phyloP scores from a whole-genome alignment of 2,797 vertebrate species.

The Poeciliopsis presidionis region DNA sequence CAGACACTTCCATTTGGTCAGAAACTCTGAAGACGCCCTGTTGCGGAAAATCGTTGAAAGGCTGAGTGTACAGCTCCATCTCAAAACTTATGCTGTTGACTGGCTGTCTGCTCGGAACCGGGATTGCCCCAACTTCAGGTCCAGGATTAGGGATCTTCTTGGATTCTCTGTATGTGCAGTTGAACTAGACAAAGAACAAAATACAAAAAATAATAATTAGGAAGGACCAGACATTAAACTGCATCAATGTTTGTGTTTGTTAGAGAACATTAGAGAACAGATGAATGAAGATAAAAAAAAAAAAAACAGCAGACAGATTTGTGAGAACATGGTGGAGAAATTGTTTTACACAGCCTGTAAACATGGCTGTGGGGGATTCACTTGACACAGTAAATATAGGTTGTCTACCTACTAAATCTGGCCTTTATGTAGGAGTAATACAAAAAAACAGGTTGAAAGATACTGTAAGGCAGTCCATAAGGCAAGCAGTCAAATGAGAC shows the following conservation, averaged over 20 bases:
- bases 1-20: constrained; percentile 75
- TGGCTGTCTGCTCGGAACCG: constrained; percentile 39
- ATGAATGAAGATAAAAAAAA: not conserved
- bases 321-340: not conserved
- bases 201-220: constrained; percentile 50
- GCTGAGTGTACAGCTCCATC: constrained; percentile 88
- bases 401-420: not conserved
- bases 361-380: not conserved
- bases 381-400: not conserved
- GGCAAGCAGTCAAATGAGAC: not conserved
- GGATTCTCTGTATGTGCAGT: constrained; percentile 85
- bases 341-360: not conserved
- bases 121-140: constrained; percentile 18
- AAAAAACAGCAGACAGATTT: not conserved
- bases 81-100: constrained; percentile 84
- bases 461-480: not conserved
- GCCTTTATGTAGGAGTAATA: not conserved
- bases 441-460: not conserved
- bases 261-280: not conserved
- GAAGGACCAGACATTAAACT: constrained; percentile 30
- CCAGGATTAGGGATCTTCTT: constrained; percentile 38
- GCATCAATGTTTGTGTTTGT: not conserved
- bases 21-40: constrained; percentile 71
- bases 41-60: constrained; percentile 39
- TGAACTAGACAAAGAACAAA: constrained; percentile 83